Evolutionary conservation across 2,888 invertebrate genomes (phyloP).

Genomic region (Papilio demoleus): DNA sequence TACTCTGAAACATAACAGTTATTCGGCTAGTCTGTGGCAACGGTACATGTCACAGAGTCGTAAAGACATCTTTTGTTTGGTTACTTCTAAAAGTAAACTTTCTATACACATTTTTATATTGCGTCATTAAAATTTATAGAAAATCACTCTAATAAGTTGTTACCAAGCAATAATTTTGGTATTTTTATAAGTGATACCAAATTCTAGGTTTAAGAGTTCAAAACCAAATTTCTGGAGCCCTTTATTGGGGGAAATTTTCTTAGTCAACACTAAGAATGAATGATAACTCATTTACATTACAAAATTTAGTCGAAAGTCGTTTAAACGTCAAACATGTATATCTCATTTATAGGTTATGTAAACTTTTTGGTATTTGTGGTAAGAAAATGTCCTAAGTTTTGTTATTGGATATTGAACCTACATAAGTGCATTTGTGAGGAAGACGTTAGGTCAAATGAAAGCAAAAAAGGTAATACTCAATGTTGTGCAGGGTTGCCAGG

Average conservation of each 20-base stretch:
- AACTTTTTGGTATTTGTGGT: background rate
- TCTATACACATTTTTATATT: slow-evolving; percentile 10
- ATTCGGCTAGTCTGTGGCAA: too few species aligned
- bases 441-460: slow-evolving; percentile 15
- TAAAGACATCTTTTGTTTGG: slow-evolving; percentile 8
- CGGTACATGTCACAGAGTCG: slow-evolving; percentile 1
- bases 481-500: too few species aligned
- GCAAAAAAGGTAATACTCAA: background rate
- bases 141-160: background rate
- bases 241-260: too few species aligned
- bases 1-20: too few species aligned
- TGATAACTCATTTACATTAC: too few species aligned
- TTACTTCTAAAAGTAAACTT: slow-evolving; percentile 22
- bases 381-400: background rate
- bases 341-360: background rate
- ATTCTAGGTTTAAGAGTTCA: too few species aligned
- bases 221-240: too few species aligned
- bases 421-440: slow-evolving; percentile 9
- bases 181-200: too few species aligned
- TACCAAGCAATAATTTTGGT: too few species aligned
- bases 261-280: too few species aligned
- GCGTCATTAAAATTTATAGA: background rate
- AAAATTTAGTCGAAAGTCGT: too few species aligned
- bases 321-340: too few species aligned
- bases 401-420: background rate